A percentile compares a stretch with the other conserved stretches of the same genome.
These are phyloP conservation scores for Hemichromis elongatus DNA, from an alignment of 2,113 vertebrate genomes.

Conservation along the genomic window DNA sequence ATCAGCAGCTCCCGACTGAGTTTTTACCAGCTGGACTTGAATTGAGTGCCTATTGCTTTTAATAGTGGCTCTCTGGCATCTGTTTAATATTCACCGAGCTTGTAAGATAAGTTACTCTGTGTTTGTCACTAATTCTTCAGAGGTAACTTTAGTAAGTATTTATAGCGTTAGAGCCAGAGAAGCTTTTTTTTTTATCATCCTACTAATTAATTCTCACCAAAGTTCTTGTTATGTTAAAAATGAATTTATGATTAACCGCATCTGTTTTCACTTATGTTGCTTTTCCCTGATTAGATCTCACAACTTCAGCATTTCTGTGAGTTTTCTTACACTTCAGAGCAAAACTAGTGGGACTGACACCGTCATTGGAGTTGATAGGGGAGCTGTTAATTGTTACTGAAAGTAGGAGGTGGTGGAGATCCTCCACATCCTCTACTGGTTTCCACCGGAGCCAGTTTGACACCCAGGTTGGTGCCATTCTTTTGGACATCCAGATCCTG, in stretches of 20 bases:
- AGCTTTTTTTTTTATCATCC: neutral
- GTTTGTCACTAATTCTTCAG: neutral
- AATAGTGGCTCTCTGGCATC: neutral
- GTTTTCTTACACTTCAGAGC: neutral
- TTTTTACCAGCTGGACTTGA: neutral
- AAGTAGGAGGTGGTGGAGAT: neutral
- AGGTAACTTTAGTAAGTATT: neutral
- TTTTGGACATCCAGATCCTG: neutral
- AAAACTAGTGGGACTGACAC: too few relatives aligned
- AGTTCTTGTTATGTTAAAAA: neutral
- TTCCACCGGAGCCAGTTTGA: neutral
- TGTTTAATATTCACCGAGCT: neutral
- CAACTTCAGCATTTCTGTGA: neutral
- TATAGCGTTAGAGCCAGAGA: neutral
- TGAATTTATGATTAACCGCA: neutral
- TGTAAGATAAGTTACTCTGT: neutral
- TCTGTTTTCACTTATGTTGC: neutral
- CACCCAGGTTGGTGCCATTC: neutral
- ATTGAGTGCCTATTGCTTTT: neutral
- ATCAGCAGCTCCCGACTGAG: neutral
- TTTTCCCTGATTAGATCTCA: neutral
- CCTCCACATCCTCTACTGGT: neutral
- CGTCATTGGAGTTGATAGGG: accelerated
- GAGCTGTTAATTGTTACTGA: neutral
- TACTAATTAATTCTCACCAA: neutral